Percentiles rank a stretch among this genome's conserved stretches.
Conservation (phyloP, 35 echinoderm and acorn worm genomes). For the Lytechinus pictus region DNA sequence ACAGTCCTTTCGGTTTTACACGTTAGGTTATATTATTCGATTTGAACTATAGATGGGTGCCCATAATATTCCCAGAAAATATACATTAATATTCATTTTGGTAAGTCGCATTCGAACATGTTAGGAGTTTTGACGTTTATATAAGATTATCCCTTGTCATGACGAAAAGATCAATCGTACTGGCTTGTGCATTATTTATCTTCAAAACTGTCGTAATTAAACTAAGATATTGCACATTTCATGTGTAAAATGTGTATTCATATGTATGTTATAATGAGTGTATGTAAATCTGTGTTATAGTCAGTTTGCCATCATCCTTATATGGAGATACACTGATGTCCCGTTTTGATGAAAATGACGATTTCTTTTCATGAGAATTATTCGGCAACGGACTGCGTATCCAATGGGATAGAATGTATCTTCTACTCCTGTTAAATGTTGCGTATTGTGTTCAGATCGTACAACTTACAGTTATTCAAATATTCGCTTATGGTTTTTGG, state of each 20-base stretch:
- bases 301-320: too few species aligned
- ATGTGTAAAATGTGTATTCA: not conserved
- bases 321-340: not conserved
- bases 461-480: not conserved
- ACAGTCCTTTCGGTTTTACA: not conserved
- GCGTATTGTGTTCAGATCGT: too few species aligned
- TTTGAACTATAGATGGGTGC: not conserved
- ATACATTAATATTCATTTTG: not conserved
- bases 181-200: not conserved
- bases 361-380: not conserved
- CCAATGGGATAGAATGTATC: not conserved
- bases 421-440: not conserved
- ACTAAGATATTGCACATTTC: too few species aligned
- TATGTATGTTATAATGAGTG: not conserved
- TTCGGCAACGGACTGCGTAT: not conserved
- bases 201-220: not conserved
- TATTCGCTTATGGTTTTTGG: not conserved
- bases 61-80: not conserved
- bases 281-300: not conserved
- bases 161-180: not conserved
- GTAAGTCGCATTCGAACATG: not conserved
- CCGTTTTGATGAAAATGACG: not conserved
- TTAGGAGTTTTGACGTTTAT: not conserved
- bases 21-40: not conserved
- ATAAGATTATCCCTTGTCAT: too few species aligned